A percentile compares a stretch with the other conserved stretches of the same genome.
Conservation (phyloP, 1,140 invertebrate genomes). For the Drosophila rhopaloa region DNA sequence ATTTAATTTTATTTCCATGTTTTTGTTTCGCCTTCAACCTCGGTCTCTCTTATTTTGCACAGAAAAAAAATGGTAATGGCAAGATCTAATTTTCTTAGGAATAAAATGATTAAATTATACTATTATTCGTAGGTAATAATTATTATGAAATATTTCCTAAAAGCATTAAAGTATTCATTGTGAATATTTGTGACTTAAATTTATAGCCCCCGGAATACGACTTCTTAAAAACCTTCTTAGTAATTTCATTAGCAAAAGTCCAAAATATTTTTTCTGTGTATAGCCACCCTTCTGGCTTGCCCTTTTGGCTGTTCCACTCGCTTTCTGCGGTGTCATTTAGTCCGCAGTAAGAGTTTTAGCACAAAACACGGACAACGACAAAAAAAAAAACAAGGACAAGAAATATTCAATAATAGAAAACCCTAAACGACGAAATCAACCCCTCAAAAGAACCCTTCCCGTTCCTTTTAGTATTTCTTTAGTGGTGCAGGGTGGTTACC, state of each 20-base stretch:
- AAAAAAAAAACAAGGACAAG: constrained; percentile 31
- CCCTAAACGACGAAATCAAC: constrained; percentile 59
- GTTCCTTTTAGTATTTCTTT: background rate
- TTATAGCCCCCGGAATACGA: no score
- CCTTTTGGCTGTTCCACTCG: constrained; percentile 48
- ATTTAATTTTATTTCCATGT: constrained; percentile 84
- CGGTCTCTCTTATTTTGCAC: constrained; percentile 8
- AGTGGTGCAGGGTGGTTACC: constrained; percentile 22
- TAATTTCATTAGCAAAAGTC: background rate
- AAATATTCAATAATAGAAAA: constrained; percentile 76
- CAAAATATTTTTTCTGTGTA: constrained; percentile 2
- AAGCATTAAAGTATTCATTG: no score
- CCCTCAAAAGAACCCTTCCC: constrained; percentile 38
- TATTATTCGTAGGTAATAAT: no score
- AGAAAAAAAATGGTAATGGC: background rate
- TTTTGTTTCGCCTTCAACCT: constrained; percentile 37
- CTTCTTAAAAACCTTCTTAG: no score
- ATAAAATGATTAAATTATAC: no score
- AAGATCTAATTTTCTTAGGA: no score
- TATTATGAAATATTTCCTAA: no score
- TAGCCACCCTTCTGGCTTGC: constrained; percentile 54
- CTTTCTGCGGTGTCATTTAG: constrained; percentile 80
- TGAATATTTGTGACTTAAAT: no score
- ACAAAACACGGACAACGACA: constrained; percentile 17
- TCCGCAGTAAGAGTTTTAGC: constrained; percentile 56